A percentile compares a stretch with the other conserved stretches of the same genome.
phyloP scores from a whole-genome alignment of 2,113 vertebrate genomes.

The Nesospiza acunhae region DNA sequence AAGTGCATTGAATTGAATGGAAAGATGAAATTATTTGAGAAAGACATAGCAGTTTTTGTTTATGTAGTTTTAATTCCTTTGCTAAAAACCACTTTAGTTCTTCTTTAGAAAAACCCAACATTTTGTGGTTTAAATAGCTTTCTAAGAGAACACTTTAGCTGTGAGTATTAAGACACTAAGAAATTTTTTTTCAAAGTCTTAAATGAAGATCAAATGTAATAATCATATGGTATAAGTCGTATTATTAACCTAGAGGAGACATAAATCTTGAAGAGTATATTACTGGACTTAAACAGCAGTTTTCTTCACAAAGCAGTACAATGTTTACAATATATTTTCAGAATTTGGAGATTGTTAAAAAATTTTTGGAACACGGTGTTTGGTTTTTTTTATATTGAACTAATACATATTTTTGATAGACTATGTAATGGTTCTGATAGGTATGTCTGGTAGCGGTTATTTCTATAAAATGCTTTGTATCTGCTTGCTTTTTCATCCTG shows the following conservation, averaged over 20 bases:
- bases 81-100: background rate
- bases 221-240: background rate
- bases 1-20: background rate
- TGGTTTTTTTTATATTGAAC: background rate
- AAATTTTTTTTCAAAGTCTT: background rate
- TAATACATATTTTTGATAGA: accelerated
- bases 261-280: background rate
- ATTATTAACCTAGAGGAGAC: background rate
- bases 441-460: background rate
- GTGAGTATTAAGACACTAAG: background rate
- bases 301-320: background rate
- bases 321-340: background rate
- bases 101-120: background rate
- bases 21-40: background rate
- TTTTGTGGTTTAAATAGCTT: background rate
- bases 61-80: background rate
- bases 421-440: background rate
- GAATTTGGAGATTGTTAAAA: background rate
- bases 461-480: background rate
- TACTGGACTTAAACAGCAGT: background rate
- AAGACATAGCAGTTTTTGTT: background rate
- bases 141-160: background rate
- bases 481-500: background rate
- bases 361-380: accelerated
- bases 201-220: background rate